A percentile compares a stretch with the other conserved stretches of the same genome.
Conservation (phyloP, 64 coral and sea anemone genomes). For the Platygyra sinensis region DNA sequence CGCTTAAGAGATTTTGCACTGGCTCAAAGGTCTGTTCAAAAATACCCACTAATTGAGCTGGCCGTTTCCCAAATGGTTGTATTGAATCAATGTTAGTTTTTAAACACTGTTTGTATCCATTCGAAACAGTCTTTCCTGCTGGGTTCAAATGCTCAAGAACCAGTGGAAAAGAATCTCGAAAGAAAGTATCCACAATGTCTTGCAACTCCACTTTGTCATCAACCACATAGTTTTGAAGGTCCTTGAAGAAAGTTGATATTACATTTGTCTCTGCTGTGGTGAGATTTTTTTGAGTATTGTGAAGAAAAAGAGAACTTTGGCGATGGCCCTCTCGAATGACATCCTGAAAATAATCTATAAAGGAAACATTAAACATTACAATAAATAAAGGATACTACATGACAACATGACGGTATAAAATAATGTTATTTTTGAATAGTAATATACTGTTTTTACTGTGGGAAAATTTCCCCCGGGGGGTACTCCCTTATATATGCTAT, state of each 20-base stretch:
- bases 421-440: too few species aligned
- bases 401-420: too few species aligned
- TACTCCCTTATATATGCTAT: too few species aligned
- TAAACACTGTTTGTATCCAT: slow-evolving; percentile 6
- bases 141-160: slow-evolving; percentile 1
- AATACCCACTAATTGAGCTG: slow-evolving; percentile 12
- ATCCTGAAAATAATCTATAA: slow-evolving; percentile 14
- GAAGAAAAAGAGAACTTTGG: not conserved
- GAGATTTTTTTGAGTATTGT: not conserved
- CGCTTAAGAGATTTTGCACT: not conserved
- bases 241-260: slow-evolving; percentile 26
- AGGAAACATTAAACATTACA: not conserved
- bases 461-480: too few species aligned
- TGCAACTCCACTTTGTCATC: slow-evolving; percentile 23
- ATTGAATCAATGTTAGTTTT: slow-evolving; percentile 33
- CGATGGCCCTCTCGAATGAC: slow-evolving; percentile 7
- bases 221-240: slow-evolving; percentile 31
- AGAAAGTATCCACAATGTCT: slow-evolving; percentile 37
- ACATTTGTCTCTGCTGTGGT: slow-evolving; percentile 1
- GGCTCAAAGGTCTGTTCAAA: slow-evolving; percentile 29
- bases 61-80: slow-evolving; percentile 39
- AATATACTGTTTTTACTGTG: too few species aligned
- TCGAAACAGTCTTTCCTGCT: not conserved
- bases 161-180: slow-evolving; percentile 23
- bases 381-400: too few species aligned